phyloP scores from a whole-genome alignment of 92 coral and sea anemone species.

The Umimayanthus chanpuru region DNA sequence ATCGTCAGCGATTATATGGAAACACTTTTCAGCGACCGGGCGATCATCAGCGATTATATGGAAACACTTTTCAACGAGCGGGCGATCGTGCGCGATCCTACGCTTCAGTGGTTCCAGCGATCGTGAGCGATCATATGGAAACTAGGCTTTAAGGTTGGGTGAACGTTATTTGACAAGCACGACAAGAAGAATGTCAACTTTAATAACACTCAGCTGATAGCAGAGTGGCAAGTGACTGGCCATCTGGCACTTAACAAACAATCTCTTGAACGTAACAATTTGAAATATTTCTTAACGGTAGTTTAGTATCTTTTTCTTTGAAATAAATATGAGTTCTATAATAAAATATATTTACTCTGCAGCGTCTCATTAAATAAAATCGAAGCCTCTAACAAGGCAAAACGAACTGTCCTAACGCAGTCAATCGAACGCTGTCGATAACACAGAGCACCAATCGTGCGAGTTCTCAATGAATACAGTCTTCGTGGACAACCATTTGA shows the following conservation, averaged over 20 bases:
- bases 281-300: neutral
- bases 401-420: neutral
- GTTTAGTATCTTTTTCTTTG: neutral
- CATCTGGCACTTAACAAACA: neutral
- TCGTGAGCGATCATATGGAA: too few relatives aligned
- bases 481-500: too few relatives aligned
- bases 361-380: neutral
- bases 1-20: too few relatives aligned
- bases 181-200: too few relatives aligned
- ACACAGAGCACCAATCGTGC: neutral
- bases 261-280: neutral
- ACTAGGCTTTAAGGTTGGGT: too few relatives aligned
- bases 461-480: neutral
- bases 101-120: too few relatives aligned
- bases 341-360: neutral
- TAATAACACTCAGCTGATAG: too few relatives aligned
- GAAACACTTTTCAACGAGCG: too few relatives aligned
- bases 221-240: slow-evolving; percentile 1
- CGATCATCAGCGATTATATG: too few relatives aligned
- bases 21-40: too few relatives aligned
- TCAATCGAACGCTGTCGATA: neutral
- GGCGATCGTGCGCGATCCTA: too few relatives aligned
- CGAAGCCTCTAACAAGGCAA: neutral
- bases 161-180: too few relatives aligned
- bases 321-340: neutral